phyloP scores from a whole-genome alignment of 2,888 invertebrate species.

The Microplitis manilae region DNA sequence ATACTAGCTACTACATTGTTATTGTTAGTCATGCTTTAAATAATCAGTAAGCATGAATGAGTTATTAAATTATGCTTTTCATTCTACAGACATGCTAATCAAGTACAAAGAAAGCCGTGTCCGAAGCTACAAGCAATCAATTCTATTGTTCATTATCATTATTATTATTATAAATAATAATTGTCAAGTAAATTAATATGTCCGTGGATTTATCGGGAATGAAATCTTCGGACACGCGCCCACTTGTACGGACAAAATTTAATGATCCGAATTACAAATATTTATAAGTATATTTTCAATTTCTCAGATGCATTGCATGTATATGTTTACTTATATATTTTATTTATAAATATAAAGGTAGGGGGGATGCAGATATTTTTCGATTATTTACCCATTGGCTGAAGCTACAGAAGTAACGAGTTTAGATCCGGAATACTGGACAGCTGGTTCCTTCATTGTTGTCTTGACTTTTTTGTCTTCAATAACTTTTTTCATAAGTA shows the following conservation, averaged over 20 bases:
- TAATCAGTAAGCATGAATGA: conserved; percentile 18
- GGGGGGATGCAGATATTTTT: conserved; percentile 49
- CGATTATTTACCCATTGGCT: conserved; percentile 65
- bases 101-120: conserved; percentile 49
- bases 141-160: neutral
- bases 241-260: conserved; percentile 18
- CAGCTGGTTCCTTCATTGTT: conserved; percentile 60
- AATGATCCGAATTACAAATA: too few species aligned
- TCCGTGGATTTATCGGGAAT: too few species aligned
- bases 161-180: neutral
- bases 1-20: neutral
- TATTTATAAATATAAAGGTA: conserved; percentile 23
- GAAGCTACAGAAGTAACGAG: conserved; percentile 51
- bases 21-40: conserved; percentile 20
- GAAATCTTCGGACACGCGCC: conserved; percentile 46
- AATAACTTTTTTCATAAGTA: conserved; percentile 50
- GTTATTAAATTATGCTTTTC: neutral
- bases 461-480: conserved; percentile 41
- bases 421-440: conserved; percentile 56
- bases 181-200: neutral
- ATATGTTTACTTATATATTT: conserved; percentile 31
- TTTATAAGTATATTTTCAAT: too few species aligned
- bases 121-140: conserved; percentile 45
- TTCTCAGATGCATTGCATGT: conserved; percentile 3
- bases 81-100: conserved; percentile 20